A percentile compares a stretch with the other conserved stretches of the same genome.
phyloP scores from a whole-genome alignment of 2,797 vertebrate species.

The Anisognathus igniventris region DNA sequence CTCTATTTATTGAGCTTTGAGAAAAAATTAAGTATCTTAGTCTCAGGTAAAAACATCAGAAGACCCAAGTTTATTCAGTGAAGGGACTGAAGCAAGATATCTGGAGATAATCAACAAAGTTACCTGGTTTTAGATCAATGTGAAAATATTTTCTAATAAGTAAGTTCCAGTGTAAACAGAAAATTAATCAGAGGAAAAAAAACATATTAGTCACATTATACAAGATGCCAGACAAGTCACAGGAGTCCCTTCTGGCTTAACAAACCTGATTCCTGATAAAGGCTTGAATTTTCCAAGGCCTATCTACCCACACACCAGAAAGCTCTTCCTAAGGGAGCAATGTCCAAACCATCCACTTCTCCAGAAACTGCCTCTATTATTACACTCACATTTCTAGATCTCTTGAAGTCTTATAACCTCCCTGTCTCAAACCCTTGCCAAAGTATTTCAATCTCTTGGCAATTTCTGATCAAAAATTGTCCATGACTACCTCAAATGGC shows the following conservation, averaged over 20 bases:
- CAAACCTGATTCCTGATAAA: neutral
- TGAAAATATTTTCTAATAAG: neutral
- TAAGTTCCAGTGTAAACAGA: neutral
- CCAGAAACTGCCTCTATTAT: neutral
- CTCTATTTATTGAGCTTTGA: neutral
- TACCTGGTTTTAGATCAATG: neutral
- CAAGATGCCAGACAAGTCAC: neutral
- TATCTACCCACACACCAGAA: neutral
- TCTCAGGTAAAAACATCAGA: neutral
- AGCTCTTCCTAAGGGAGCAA: neutral
- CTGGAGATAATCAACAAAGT: neutral
- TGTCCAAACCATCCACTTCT: neutral
- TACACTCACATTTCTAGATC: neutral
- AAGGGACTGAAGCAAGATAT: neutral
- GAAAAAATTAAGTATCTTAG: neutral
- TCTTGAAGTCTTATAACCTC: neutral
- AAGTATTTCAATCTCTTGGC: neutral
- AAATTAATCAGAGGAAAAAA: neutral
- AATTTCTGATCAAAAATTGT: neutral
- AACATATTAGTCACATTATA: neutral
- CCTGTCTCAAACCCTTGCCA: neutral
- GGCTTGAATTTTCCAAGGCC: neutral
- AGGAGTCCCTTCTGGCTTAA: neutral
- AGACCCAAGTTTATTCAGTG: neutral
- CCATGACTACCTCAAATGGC: accelerated